Evolutionary conservation across 1,140 invertebrate species (phyloP).

Genomic region (Spodoptera litura): DNA sequence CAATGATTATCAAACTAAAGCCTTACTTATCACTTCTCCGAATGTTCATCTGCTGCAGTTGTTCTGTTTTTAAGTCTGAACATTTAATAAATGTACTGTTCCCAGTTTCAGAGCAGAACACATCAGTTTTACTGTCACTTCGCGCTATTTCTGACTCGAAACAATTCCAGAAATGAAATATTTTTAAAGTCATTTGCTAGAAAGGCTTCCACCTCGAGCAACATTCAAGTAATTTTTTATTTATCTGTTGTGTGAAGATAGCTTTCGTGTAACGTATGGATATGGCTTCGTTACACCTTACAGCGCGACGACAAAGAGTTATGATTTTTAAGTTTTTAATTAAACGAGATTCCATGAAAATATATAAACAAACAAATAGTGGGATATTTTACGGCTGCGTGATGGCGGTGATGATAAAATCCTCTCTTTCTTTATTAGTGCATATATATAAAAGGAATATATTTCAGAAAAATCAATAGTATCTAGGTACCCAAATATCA

Average conservation of each 20-base stretch:
- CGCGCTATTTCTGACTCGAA: slow-evolving; percentile 74
- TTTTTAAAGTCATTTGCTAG: slow-evolving; percentile 80
- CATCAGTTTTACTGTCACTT: slow-evolving; percentile 80
- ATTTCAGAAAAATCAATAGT: slow-evolving; percentile 1
- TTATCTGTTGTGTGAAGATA: slow-evolving; percentile 50
- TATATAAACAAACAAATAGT: too few relatives aligned
- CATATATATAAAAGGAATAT: neutral
- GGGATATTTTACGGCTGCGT: too few relatives aligned
- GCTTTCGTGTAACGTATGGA: neutral
- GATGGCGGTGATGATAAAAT: too few relatives aligned
- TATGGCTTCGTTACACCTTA: too few relatives aligned
- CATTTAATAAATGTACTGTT: slow-evolving; percentile 72
- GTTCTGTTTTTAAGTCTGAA: slow-evolving; percentile 62
- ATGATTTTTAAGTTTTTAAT: neutral
- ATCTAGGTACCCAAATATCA: neutral
- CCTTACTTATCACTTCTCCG: slow-evolving; percentile 16
- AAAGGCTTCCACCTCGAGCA: slow-evolving; percentile 66
- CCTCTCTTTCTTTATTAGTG: too few relatives aligned
- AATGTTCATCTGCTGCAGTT: slow-evolving; percentile 47
- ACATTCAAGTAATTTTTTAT: slow-evolving; percentile 69
- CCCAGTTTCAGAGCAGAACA: slow-evolving; percentile 64
- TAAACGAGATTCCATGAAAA: too few relatives aligned
- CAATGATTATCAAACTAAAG: slow-evolving; percentile 1
- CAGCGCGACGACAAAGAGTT: neutral
- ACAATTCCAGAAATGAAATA: slow-evolving; percentile 82